Base-by-base conservation (phyloP, 2,113 vertebrate species). In the Propithecus coquereli region DNA sequence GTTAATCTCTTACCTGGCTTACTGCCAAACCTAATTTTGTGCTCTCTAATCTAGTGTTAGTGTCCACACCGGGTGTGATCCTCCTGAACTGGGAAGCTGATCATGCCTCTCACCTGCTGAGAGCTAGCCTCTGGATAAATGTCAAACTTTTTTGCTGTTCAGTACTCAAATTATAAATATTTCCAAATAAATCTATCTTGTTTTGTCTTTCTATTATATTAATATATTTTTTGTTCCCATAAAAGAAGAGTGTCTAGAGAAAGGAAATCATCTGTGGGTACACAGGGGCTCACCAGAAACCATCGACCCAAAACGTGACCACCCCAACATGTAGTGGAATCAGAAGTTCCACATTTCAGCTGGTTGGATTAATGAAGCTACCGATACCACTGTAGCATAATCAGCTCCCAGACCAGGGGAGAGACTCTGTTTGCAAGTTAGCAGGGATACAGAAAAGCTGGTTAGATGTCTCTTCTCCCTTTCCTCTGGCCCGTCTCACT, bases 301-400 rank as follows among this genome's bases (percentile, higher is more conserved):
- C 1, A 10, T 1, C 52, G 25, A 18, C 25, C 50, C 7, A 8
- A 37, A 30, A 37, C 0, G 1, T 2, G 30, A 65, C 47, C 37
- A 27, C 5, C 61, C 47, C 2, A 2, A 9, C 34, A 27, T 6
- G 5, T 12, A 34, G 17, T 0, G 0, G 32, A 18, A 34, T 10
- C 32, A 40, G 32, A 23, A 12, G 32, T 2, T 9, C 43, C 17
- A 0, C 30, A 20, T 32, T 30, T 23, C 32, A 81, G 32, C 32
- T 59, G 59, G 11, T 14, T 6, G 10, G 32, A 11, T 22, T n/a
- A 12, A 13, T 7, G 22, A 47, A 45, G 79, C 52, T 37, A 8
- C 12, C 11, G 52, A 40, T 1, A 11, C 18, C 8, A 11, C 18
- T 12, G 13, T 14, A 52, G 22, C 43, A 43, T 25, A 14, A 32